phyloP scores from a whole-genome alignment of 2,797 vertebrate species.

The Chelonia mydas region DNA sequence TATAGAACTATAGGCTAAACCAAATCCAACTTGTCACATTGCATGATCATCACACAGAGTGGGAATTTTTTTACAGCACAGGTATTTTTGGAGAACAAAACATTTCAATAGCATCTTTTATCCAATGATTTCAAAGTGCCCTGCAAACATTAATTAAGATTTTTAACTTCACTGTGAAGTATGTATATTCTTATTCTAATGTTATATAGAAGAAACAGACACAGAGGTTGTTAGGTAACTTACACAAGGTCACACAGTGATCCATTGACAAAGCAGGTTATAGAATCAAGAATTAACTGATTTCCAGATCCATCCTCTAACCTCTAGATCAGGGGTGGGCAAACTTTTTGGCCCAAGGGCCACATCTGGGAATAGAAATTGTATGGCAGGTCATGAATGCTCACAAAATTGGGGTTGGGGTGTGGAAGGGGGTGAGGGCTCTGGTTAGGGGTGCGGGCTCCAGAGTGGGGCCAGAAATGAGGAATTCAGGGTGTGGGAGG shows the following conservation, averaged over 20 bases:
- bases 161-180: fast-evolving
- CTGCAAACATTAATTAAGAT: not conserved
- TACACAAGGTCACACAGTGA: not conserved
- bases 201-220: not conserved
- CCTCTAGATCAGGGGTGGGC: too few relatives aligned
- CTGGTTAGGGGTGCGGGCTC: too few relatives aligned
- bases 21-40: not conserved
- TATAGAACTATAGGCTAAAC: not conserved
- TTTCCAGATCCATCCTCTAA: not conserved
- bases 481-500: too few relatives aligned
- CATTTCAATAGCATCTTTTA: not conserved
- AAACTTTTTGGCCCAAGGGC: too few relatives aligned
- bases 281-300: not conserved
- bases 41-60: not conserved
- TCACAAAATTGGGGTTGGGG: too few relatives aligned
- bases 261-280: not conserved
- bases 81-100: not conserved
- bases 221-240: not conserved
- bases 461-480: too few relatives aligned
- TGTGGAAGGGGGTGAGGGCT: too few relatives aligned
- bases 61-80: not conserved
- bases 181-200: not conserved
- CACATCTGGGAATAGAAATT: too few relatives aligned
- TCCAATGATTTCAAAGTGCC: not conserved
- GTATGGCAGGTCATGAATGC: too few relatives aligned